Conservation (phyloP, 35 echinoderm and acorn worm genomes). For the Eucidaris tribuloides region DNA sequence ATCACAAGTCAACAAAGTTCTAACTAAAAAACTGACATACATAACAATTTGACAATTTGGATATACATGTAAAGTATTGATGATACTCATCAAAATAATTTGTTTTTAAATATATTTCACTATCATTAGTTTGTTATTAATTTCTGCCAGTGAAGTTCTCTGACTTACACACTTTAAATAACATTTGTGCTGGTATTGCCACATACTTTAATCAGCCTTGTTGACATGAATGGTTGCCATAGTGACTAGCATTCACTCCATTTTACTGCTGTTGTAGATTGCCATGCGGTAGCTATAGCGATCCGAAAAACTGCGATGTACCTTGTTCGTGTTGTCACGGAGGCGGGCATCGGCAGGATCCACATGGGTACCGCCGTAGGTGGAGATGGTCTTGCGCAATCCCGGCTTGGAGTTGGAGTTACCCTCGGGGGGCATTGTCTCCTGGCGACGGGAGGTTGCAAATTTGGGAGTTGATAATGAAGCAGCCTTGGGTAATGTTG, state of each 20-base stretch:
- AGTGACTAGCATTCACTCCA: not conserved
- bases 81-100: too few relatives aligned
- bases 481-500: not conserved
- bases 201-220: too few relatives aligned
- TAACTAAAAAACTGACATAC: too few relatives aligned
- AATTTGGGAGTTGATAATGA: not conserved
- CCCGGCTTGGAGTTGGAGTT: not conserved
- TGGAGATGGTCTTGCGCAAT: not conserved
- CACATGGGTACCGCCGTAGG: not conserved
- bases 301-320: conserved; percentile 93
- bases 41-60: too few relatives aligned
- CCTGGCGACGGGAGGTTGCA: not conserved
- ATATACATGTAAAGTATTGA: too few relatives aligned
- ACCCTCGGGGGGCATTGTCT: not conserved
- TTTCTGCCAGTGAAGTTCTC: too few relatives aligned
- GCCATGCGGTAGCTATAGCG: conserved; percentile 99
- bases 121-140: too few relatives aligned
- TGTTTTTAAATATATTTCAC: too few relatives aligned
- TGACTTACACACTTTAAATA: too few relatives aligned
- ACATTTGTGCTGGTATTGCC: too few relatives aligned
- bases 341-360: not conserved
- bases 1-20: too few relatives aligned
- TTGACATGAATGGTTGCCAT: not conserved
- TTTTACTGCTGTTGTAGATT: conserved; percentile 68
- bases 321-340: conserved; percentile 49